Conservation (phyloP, 2,888 invertebrate genomes). For the Rhagium mordax region DNA sequence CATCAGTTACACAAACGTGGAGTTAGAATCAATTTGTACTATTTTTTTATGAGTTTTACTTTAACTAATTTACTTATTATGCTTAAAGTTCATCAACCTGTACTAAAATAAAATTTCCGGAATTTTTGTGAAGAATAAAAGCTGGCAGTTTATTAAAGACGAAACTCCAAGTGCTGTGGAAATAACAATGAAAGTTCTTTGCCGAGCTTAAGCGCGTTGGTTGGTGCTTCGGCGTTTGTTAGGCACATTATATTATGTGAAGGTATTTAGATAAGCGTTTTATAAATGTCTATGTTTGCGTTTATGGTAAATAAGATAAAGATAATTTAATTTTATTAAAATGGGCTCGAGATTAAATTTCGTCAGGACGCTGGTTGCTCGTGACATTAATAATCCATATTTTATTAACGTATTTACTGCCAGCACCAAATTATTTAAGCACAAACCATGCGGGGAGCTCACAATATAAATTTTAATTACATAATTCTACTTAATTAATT, state of each 20-base stretch:
- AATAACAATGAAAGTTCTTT: not conserved
- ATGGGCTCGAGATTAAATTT: not conserved
- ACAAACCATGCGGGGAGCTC: too few species aligned
- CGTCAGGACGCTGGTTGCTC: not conserved
- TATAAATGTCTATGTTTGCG: not conserved
- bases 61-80: too few species aligned
- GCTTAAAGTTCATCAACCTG: not conserved
- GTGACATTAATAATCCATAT: not conserved
- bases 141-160: not conserved
- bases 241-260: not conserved
- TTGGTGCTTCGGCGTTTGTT: not conserved
- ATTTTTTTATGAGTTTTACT: too few species aligned
- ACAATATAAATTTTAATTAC: too few species aligned
- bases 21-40: too few species aligned
- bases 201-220: not conserved
- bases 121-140: not conserved
- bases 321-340: not conserved
- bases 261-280: not conserved
- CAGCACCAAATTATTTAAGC: too few species aligned
- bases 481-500: too few species aligned
- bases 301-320: not conserved
- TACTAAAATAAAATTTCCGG: not conserved
- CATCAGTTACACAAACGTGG: too few species aligned
- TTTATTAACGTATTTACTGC: not conserved
- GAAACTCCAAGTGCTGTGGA: not conserved